Evolutionary conservation across 1,140 invertebrate species (phyloP), one percentile per base, ranked within the genome.

Genomic region (Agraylea sexmaculata): DNA sequence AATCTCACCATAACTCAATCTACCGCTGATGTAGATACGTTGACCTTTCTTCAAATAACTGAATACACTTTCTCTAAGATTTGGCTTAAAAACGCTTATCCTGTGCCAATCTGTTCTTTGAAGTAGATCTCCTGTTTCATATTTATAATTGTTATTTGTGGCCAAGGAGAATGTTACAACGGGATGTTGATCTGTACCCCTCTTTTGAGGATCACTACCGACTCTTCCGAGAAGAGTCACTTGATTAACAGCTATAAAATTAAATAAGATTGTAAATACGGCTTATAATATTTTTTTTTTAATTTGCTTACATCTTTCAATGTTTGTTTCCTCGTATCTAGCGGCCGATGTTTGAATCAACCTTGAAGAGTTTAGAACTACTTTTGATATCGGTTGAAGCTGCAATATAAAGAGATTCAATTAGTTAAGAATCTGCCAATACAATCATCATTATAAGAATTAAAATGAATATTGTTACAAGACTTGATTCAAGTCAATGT

Each of bases 71-170:
- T 92, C 85, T 17, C 87, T 64, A 2, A 95, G 68, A 35, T 68
- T 68, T 3, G 86, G 87, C 55, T 82, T 88, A 54, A 94, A 95
- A 4, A 93, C 78, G 51, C 82, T 82, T 34, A 94, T 64, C 52
- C 83, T 72, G 57, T 95, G 90, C 90, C 89, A 93, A 45, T 92
- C 87, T 13, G 87, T 91, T 51, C 82, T 77, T 56, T 90, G 86
- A 8, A 81, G 59, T 51, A 81, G 70, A 53, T 87, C 81, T 13
- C 85, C 86, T 62, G 68, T 73, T 53, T 77, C 73, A 62, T 77
- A 77, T 54, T 78, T 80, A 53, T 86, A 90, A 61, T 85, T 88
- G 8, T 74, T 75, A 53, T 91, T 83, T 19, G 91, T 95, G 3
- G 90, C 91, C 31, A 95, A 48, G 7, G 88, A 88, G 64, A 95